Base-by-base conservation (phyloP, 2,797 vertebrate species). In the Pygocentrus nattereri region DNA sequence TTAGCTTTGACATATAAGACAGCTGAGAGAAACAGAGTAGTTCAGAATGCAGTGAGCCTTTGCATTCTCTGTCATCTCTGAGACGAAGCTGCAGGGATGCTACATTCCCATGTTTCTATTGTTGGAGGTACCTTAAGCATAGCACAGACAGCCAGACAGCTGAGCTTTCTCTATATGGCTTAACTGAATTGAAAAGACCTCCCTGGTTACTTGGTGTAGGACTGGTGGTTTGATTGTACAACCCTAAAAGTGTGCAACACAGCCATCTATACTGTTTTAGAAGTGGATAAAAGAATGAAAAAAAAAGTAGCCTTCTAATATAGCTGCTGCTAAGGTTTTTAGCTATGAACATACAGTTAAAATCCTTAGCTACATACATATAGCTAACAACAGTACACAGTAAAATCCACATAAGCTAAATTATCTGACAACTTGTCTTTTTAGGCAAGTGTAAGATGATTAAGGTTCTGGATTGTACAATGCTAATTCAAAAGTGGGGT, bases 131-230 rank as follows among this genome's bases (percentile, higher is more conserved):
- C 44, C 67, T 67, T 4, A 21, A 81, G 58, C 50, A 27, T 30
- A 49, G 31, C 41, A 11, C 23, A 62, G 62, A 81, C 84, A 83
- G 64, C 85, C 23, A 62, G 64, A 82, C 84, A 86, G 71, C 85
- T 83, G 82, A 54, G 54, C 19, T 62, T 21, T 54, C 31, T 52
- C 11, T 49, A 34, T 23, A 23, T 34, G n/a, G 47, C 19, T 52
- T 58, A 38, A 25, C 19, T 25, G 5, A 61, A 41, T 18, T 15
- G 0, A 74, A 74, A 74, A 69, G 56, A 41, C 19, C 58, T 41
- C 27, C 15, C 23, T 27, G 73, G 16, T 62, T 23, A 38, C 16
- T 3, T 27, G 16, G 65, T 49, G 18, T 23, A 34, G 15, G 59
- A 16, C 41, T 69, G 73, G 52, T 52, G 44, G 69, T 23, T 6